Evolutionary conservation across 1,140 invertebrate genomes (phyloP), one percentile per base, ranked within the genome.

Genomic region (Scaptomyza hsui): DNA sequence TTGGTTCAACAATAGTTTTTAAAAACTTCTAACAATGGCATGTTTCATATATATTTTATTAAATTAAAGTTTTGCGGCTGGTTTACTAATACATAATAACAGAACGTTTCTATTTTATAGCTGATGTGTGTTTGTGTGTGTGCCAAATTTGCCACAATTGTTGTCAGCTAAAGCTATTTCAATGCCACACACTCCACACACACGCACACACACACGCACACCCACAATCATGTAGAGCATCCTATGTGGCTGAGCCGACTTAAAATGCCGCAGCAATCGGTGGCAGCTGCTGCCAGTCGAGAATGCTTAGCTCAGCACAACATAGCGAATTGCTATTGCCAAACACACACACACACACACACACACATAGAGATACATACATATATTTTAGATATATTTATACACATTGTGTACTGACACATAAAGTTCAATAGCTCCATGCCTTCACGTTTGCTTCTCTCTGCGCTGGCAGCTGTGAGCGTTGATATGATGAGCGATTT

Each of bases 401-500:
- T 62, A 12, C 39, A 39, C 26, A 29, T 55, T 18, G 19, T 71
- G 7, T 52, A 42, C 52, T n/a, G n/a, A 53, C 44, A 49, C 24
- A 83, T 72, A 75, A 75, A 74, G 72, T 77, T 80, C 80, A 86
- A 81, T 86, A 80, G 61, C 68, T 32, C 15, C 13, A 29, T 29
- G 29, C 42, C 42, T 42, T 5, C 18, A 41, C 18, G 19, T 24
- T 32, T 56, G 60, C n/a, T 45, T 15, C 37, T 39, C 32, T 51
- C 16, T 18, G 29, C 29, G 47, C 49, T 68, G 44, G 42, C 81
- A 86, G 81, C 68, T 82, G 78, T 48, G 47, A 41, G 64, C 55
- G 70, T 75, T 81, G 82, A 88, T 64, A 85, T 72, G 73, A 77
- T 88, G 77, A 85, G 81, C 77, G 82, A 85, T 85, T 88, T 85